phyloP scores from a whole-genome alignment of 2,797 vertebrate species.

The Microcaecilia unicolor region DNA sequence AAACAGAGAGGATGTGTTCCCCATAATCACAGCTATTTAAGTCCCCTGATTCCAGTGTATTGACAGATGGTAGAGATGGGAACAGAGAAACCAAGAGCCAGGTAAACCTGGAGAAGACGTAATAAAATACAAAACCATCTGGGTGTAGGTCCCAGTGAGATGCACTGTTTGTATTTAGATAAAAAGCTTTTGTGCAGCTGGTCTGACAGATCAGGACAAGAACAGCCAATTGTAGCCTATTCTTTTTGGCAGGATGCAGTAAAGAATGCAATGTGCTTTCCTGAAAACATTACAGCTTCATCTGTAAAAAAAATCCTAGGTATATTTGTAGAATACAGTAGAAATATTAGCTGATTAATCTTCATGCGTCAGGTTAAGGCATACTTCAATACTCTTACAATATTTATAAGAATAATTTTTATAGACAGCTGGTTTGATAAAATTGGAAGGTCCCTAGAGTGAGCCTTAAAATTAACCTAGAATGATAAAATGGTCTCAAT shows the following conservation, averaged over 20 bases:
- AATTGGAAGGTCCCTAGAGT: too few species aligned
- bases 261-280: slow-evolving; percentile 4
- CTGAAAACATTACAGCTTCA: slow-evolving; percentile 18
- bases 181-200: slow-evolving; percentile 15
- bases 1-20: not conserved
- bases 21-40: not conserved
- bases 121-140: slow-evolving; percentile 34
- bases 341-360: too few species aligned
- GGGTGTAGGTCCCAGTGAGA: slow-evolving; percentile 7
- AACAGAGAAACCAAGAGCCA: slow-evolving; percentile 1
- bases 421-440: too few species aligned
- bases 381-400: too few species aligned
- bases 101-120: slow-evolving; percentile 5
- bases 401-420: too few species aligned
- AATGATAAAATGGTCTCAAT: too few species aligned
- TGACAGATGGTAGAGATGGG: slow-evolving; percentile 30
- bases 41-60: slow-evolving; percentile 6
- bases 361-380: too few species aligned
- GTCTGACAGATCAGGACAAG: slow-evolving; percentile 10
- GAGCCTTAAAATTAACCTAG: too few species aligned
- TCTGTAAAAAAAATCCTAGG: too few species aligned
- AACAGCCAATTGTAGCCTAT: slow-evolving; percentile 13
- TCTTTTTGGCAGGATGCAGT: slow-evolving; percentile 3
- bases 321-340: too few species aligned
- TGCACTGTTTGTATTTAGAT: slow-evolving; percentile 10